These are phyloP conservation scores for Sesamia inferens DNA, from an alignment of 2,888 invertebrate genomes.

Conservation along the genomic window DNA sequence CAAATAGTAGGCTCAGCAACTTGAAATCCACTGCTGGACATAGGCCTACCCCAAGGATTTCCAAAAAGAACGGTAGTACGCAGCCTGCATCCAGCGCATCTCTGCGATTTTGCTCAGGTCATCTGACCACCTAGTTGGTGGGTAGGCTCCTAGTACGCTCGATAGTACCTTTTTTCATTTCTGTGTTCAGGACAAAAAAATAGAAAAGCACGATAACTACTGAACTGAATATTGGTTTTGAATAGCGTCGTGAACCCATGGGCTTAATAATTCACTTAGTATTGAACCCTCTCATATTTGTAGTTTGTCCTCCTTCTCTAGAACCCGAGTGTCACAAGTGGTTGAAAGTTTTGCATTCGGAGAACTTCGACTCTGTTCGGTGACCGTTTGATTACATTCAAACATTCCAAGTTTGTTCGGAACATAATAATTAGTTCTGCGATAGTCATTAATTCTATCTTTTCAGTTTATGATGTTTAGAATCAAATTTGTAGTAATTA, in stretches of 20 bases:
- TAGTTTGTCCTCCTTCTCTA: constrained; percentile 19
- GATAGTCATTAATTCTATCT: not conserved
- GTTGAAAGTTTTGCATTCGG: constrained; percentile 38
- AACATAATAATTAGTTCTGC: constrained; percentile 10
- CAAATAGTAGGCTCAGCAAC: too few species aligned
- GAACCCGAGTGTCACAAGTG: constrained; percentile 30
- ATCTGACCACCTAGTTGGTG: too few species aligned
- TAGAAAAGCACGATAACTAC: not conserved
- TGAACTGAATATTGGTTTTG: not conserved
- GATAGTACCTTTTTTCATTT: not conserved
- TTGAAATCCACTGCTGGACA: too few species aligned
- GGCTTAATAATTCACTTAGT: constrained; percentile 14
- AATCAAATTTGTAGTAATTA: too few species aligned
- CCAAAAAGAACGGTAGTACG: too few species aligned
- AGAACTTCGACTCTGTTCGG: constrained; percentile 30
- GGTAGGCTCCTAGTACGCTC: too few species aligned
- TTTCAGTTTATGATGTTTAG: not conserved
- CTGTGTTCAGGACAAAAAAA: not conserved
- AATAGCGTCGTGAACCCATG: not conserved
- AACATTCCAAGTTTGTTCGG: constrained; percentile 29
- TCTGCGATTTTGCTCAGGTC: too few species aligned
- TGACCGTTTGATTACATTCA: constrained; percentile 30
- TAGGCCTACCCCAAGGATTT: too few species aligned
- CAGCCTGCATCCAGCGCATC: too few species aligned
- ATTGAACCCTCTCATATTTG: constrained; percentile 25